phyloP scores from a whole-genome alignment of 2,113 vertebrate genomes.

The Morone saxatilis region DNA sequence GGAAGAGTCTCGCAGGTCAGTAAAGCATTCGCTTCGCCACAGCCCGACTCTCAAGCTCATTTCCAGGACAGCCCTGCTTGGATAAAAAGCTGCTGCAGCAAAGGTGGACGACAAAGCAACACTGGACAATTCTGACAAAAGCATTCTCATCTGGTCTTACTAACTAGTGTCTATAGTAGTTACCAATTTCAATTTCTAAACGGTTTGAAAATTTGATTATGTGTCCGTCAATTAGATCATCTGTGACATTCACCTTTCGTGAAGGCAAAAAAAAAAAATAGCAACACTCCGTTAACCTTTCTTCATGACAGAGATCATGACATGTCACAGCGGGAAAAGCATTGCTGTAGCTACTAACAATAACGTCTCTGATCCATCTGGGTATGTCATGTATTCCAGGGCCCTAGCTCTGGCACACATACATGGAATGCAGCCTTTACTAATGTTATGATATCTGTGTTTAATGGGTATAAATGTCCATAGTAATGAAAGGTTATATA shows the following conservation, averaged over 20 bases:
- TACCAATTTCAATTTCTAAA: too few species aligned
- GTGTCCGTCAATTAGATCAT: background rate
- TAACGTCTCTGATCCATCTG: background rate
- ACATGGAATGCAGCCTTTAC: background rate
- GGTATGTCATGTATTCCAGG: background rate
- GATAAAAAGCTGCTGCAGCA: background rate
- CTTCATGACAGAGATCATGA: background rate
- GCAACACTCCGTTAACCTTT: background rate
- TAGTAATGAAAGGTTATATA: background rate
- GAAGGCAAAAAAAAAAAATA: background rate
- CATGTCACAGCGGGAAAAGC: background rate
- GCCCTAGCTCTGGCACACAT: background rate
- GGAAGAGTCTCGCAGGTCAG: constrained; percentile 19
- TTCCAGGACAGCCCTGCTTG: constrained; percentile 20
- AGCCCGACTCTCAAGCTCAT: constrained; percentile 15
- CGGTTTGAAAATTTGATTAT: background rate
- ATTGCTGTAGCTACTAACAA: background rate
- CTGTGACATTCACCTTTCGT: constrained; percentile 1
- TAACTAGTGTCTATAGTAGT: background rate
- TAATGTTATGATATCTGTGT: background rate
- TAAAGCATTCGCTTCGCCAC: constrained; percentile 17
- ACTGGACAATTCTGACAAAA: background rate
- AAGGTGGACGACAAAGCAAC: background rate
- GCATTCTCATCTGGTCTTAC: background rate
- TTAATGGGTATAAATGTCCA: background rate